These are phyloP conservation scores for Atherinosoma microstoma DNA, from an alignment of 2,797 vertebrate species.

Conservation along the genomic window DNA sequence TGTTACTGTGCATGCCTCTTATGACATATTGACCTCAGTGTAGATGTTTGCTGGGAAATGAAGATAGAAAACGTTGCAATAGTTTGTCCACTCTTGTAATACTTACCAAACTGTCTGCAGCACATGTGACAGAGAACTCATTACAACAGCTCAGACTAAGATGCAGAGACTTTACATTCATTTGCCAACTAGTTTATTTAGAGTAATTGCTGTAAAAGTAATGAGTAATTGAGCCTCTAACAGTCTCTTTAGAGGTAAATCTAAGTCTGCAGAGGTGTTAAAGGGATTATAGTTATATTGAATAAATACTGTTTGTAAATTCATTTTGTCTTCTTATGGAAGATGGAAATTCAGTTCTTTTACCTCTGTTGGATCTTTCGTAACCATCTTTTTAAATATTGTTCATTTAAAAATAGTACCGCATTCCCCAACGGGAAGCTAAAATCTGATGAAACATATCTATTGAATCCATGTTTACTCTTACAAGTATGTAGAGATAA, in stretches of 20 bases:
- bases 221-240: background rate
- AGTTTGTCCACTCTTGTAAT: too few species aligned
- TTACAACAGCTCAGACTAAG: background rate
- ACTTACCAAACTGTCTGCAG: too few species aligned
- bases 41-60: background rate
- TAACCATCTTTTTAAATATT: too few species aligned
- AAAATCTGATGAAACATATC: constrained; percentile 11
- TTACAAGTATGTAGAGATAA: constrained; percentile 35
- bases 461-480: constrained; percentile 3
- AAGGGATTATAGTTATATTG: too few species aligned
- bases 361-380: too few species aligned
- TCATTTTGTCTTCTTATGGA: too few species aligned
- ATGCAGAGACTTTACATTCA: background rate
- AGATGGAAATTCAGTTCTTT: too few species aligned
- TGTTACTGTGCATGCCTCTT: background rate
- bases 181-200: background rate
- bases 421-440: background rate
- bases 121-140: background rate
- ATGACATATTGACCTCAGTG: too few species aligned
- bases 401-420: background rate
- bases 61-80: too few species aligned
- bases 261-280: background rate
- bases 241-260: background rate
- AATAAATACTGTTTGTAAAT: too few species aligned
- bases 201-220: background rate